Percentiles rank a stretch among this genome's conserved stretches.
Conservation (phyloP, 2,113 vertebrate genomes). For the Gnathonemus echidnorhynchus region DNA sequence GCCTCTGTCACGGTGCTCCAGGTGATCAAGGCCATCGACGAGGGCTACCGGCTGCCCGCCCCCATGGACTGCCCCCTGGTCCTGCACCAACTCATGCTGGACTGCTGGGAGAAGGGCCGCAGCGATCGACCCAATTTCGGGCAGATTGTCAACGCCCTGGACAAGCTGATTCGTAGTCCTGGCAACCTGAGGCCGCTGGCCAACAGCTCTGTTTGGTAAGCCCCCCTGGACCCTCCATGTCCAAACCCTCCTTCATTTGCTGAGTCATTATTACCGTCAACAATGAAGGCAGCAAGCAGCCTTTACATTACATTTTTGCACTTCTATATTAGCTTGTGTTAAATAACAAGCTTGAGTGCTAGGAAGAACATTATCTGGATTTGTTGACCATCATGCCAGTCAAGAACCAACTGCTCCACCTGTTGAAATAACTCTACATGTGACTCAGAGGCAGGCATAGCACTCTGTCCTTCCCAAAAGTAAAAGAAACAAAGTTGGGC, state of each 20-base stretch:
- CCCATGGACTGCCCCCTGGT: constrained; percentile 96
- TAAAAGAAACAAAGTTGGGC: neutral
- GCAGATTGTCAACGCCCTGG: constrained; percentile 88
- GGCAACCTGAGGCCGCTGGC: constrained; percentile 87
- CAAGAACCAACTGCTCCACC: neutral
- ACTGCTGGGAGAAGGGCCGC: constrained; percentile 98
- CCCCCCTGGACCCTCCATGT: neutral
- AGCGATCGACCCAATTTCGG: constrained; percentile 90
- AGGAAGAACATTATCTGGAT: neutral
- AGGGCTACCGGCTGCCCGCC: constrained; percentile 91
- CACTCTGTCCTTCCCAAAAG: neutral
- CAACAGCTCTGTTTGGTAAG: constrained; percentile 74
- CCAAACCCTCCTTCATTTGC: neutral
- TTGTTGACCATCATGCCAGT: neutral
- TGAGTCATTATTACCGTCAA: neutral
- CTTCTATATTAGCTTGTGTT: neutral
- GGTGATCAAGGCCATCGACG: constrained; percentile 98
- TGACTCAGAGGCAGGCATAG: neutral
- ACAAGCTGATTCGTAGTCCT: constrained; percentile 96
- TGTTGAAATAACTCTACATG: neutral
- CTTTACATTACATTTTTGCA: neutral
- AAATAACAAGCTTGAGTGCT: neutral
- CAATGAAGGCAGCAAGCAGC: neutral
- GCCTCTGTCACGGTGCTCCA: constrained; percentile 36
- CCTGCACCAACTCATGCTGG: constrained; percentile 94